These are phyloP conservation scores for Scolopax mira DNA, from an alignment of 2,113 vertebrate species.

Conservation along the genomic window DNA sequence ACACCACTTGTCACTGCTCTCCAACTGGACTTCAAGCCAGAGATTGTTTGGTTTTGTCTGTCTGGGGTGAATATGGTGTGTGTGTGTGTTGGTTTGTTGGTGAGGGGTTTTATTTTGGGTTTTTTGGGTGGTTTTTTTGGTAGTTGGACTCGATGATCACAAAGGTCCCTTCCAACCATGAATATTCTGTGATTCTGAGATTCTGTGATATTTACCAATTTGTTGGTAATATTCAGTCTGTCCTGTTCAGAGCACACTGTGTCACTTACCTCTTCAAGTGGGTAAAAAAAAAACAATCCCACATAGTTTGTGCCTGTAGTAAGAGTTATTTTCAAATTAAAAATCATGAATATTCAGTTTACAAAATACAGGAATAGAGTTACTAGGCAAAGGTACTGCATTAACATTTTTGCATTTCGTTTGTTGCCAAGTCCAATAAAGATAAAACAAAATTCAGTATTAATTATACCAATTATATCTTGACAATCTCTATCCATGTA, in stretches of 20 bases:
- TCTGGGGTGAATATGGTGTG: too few species aligned
- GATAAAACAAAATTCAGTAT: neutral
- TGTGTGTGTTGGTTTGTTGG: too few species aligned
- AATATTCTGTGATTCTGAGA: too few species aligned
- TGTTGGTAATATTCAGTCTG: neutral
- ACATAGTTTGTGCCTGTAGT: neutral
- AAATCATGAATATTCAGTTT: neutral
- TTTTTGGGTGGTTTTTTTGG: too few species aligned
- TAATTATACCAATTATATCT: neutral
- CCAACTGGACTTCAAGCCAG: too few species aligned
- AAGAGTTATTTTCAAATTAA: neutral
- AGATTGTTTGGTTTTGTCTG: too few species aligned
- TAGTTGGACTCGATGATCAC: too few species aligned
- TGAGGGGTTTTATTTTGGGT: too few species aligned
- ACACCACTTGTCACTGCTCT: too few species aligned
- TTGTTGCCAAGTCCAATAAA: neutral
- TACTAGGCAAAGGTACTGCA: neutral
- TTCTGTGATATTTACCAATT: neutral
- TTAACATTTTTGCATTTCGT: neutral
- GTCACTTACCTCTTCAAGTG: neutral
- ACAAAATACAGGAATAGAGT: neutral
- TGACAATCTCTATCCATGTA: neutral
- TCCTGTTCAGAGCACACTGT: neutral
- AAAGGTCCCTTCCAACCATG: too few species aligned
- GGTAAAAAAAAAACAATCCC: neutral